A percentile compares a stretch with the other conserved stretches of the same genome.
Conservation (phyloP, 2,113 vertebrate genomes). For the Tragelaphus imberbis region DNA sequence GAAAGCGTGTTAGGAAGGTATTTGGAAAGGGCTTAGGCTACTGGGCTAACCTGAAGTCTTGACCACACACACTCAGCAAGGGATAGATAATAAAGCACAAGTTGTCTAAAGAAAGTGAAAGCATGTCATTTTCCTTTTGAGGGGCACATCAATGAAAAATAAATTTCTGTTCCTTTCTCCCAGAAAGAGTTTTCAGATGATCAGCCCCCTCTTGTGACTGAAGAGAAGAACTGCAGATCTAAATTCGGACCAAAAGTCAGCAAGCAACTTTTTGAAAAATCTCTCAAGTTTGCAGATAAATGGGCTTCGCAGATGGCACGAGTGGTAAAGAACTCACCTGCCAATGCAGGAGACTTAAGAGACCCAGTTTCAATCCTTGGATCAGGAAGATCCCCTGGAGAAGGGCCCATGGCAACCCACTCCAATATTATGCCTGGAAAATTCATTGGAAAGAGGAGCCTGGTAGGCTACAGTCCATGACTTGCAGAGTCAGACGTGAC, state of each 20-base stretch:
- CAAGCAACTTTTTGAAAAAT: neutral
- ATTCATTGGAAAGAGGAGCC: neutral
- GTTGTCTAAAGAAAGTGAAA: neutral
- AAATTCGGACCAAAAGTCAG: neutral
- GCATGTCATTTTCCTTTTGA: neutral
- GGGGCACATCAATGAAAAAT: neutral
- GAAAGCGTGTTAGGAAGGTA: neutral
- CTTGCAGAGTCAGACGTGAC: accelerated
- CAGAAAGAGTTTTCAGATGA: neutral
- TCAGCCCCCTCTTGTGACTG: neutral
- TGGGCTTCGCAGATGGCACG: neutral
- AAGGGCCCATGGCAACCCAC: neutral
- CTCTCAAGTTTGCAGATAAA: neutral
- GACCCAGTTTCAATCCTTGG: neutral
- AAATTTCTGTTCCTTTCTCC: neutral
- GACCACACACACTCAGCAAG: neutral
- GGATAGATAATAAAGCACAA: neutral
- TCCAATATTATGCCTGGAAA: neutral
- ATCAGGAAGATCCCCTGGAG: neutral
- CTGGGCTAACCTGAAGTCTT: neutral
- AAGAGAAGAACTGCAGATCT: neutral
- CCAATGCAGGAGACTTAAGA: neutral
- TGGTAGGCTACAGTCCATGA: neutral
- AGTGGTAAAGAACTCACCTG: too few species aligned
- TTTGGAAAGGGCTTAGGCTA: neutral